phyloP scores from a whole-genome alignment of 1,140 invertebrate species.

The Caenorhabditis latens region DNA sequence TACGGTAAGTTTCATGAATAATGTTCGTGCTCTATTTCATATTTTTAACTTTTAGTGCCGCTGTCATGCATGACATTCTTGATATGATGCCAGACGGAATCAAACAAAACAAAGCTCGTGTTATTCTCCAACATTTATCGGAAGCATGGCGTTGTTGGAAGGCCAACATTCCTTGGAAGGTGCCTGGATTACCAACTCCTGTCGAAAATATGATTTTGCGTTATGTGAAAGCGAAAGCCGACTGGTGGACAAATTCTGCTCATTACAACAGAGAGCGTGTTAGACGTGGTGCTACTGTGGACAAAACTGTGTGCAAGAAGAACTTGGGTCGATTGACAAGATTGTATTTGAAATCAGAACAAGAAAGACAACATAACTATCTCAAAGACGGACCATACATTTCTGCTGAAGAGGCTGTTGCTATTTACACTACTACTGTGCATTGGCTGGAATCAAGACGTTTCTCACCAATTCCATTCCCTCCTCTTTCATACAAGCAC shows the following conservation, averaged over 20 bases:
- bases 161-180: conserved; percentile 99
- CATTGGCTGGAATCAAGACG: conserved; percentile 98
- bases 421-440: conserved; percentile 98
- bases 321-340: conserved; percentile 96
- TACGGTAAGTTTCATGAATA: conserved; percentile 80
- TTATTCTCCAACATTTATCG: conserved; percentile 97
- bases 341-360: conserved; percentile 97
- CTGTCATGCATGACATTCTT: conserved; percentile 97
- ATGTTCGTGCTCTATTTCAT: conserved; percentile 79
- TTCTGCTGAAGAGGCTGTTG: conserved; percentile 98
- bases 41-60: conserved; percentile 70
- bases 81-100: conserved; percentile 99
- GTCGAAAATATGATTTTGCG: conserved; percentile 99
- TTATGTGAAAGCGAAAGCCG: conserved; percentile 99
- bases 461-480: conserved; percentile 98
- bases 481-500: conserved; percentile 98
- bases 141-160: conserved; percentile 99
- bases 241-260: conserved; percentile 99
- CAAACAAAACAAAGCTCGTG: conserved; percentile 98
- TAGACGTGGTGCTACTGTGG: conserved; percentile 83
- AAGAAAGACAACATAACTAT: conserved; percentile 99
- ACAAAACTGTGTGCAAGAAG: conserved; percentile 99
- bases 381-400: conserved; percentile 98
- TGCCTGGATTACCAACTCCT: conserved; percentile 96
- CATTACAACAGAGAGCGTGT: conserved; percentile 97